Percentiles rank a stretch among this genome's conserved stretches.
phyloP scores from a whole-genome alignment of 2,113 vertebrate species.

The Jacana jacana region DNA sequence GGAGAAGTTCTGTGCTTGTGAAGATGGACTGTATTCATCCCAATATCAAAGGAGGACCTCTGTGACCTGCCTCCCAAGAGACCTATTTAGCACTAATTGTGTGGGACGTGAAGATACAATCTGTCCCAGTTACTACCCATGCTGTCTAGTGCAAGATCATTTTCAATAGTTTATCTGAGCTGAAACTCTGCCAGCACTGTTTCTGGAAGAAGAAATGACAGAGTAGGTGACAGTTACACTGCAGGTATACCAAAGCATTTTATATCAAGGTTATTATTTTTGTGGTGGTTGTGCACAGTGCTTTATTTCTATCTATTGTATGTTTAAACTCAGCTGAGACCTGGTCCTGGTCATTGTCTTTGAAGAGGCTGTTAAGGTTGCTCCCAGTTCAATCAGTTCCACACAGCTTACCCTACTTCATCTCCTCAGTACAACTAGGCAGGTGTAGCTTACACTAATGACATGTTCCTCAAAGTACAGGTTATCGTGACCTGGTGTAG shows the following conservation, averaged over 20 bases:
- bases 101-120: neutral
- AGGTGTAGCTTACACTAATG: neutral
- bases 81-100: neutral
- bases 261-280: neutral
- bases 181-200: neutral
- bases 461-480: neutral
- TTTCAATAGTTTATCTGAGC: neutral
- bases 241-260: neutral
- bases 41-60: neutral
- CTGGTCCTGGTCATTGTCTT: neutral
- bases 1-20: neutral
- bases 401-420: neutral
- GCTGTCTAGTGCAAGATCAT: neutral
- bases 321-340: neutral
- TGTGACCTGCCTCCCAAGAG: neutral
- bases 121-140: neutral
- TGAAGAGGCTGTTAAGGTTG: neutral
- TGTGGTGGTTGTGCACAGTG: neutral
- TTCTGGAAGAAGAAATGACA: neutral
- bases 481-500: conserved; percentile 9
- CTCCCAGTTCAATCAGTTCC: neutral
- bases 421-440: neutral
- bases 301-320: neutral
- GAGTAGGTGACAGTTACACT: neutral
- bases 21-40: neutral